A percentile compares a stretch with the other conserved stretches of the same genome.
Evolutionary conservation across 2,113 vertebrate genomes (phyloP).

Genomic region (Cavia porcellus): DNA sequence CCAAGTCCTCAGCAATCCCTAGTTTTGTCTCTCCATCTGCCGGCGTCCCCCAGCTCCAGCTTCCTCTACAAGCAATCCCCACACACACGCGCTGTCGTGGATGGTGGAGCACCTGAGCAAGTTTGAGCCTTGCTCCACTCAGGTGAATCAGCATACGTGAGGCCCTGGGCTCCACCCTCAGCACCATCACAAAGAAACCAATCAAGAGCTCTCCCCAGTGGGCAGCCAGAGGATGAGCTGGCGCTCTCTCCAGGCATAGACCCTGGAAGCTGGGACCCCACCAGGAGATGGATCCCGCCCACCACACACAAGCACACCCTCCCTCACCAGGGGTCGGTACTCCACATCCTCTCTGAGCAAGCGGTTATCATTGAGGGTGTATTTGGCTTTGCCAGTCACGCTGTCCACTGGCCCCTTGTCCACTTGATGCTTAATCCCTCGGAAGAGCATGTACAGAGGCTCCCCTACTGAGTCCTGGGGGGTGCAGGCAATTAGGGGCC

Average conservation of each 20-base stretch:
- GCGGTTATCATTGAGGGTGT: constrained; percentile 98
- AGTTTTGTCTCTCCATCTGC: neutral
- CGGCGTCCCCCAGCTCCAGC: neutral
- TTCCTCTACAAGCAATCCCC: neutral
- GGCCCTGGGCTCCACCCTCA: neutral
- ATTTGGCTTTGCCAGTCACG: constrained; percentile 98
- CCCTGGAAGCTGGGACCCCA: neutral
- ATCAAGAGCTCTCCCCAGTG: neutral
- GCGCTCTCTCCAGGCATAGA: neutral
- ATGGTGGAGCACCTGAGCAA: neutral
- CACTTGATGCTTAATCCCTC: constrained; percentile 99
- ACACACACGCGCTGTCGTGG: neutral
- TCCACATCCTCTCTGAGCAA: constrained; percentile 97
- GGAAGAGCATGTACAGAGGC: constrained; percentile 97
- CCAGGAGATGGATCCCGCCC: neutral
- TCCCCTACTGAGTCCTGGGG: constrained; percentile 96
- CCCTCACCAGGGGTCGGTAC: constrained; percentile 95
- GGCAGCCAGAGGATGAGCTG: neutral
- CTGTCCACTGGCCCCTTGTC: constrained; percentile 98
- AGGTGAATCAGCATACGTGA: neutral
- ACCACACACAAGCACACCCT: constrained; percentile 52
- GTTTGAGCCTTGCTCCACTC: neutral
- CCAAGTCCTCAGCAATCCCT: neutral
- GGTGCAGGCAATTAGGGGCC: neutral
- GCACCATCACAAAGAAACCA: neutral